Evolutionary conservation across 2,888 invertebrate species (phyloP).

Genomic region (Drosophila pseudotalamancana): DNA sequence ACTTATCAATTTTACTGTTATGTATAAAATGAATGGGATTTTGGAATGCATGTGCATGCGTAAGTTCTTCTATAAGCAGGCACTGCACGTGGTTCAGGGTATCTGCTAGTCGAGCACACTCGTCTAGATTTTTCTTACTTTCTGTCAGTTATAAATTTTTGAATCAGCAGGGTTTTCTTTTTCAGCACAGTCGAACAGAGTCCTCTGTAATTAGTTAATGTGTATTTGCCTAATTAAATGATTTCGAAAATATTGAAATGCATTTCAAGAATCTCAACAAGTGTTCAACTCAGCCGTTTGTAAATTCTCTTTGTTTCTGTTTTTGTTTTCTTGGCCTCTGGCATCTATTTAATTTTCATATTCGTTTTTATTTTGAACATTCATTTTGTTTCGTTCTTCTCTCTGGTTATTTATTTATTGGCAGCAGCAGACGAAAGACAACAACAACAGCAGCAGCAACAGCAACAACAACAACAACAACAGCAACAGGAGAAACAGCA

Average conservation of each 20-base stretch:
- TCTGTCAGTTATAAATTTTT: too few species aligned
- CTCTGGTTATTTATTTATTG: slow-evolving; percentile 41
- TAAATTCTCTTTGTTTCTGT: neutral
- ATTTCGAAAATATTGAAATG: slow-evolving; percentile 15
- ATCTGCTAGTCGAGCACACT: too few species aligned
- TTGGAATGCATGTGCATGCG: too few species aligned
- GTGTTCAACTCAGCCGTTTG: slow-evolving; percentile 33
- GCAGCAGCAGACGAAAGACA: slow-evolving; percentile 22
- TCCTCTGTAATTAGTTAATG: too few species aligned
- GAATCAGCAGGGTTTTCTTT: too few species aligned
- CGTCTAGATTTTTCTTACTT: too few species aligned
- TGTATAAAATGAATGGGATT: neutral
- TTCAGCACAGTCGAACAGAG: too few species aligned
- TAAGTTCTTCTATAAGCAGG: too few species aligned
- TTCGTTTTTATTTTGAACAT: slow-evolving; percentile 36
- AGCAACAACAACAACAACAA: neutral
- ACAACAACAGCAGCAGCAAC: neutral
- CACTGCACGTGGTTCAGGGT: too few species aligned
- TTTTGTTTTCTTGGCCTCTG: slow-evolving; percentile 44
- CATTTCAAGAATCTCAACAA: slow-evolving; percentile 37
- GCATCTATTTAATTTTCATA: slow-evolving; percentile 42
- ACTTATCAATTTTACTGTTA: slow-evolving; percentile 20
- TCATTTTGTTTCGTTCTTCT: slow-evolving; percentile 9
- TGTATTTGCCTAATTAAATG: too few species aligned
- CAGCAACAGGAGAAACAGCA: too few species aligned